Conservation (phyloP, 1,140 invertebrate genomes). For the Sitodiplosis mosellana region DNA sequence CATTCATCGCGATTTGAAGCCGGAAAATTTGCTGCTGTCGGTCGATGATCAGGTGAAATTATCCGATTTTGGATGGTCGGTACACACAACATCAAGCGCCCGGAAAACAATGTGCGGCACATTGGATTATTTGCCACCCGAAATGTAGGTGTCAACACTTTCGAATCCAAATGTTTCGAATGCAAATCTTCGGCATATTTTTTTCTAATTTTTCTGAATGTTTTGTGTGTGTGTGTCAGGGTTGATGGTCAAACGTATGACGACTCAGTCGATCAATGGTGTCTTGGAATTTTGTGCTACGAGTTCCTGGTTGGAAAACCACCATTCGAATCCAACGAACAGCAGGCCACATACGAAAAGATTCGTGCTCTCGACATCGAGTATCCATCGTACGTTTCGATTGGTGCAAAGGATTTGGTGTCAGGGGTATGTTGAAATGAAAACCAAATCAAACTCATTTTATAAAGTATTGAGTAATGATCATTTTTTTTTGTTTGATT, state of each 20-base stretch:
- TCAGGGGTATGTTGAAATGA: conserved; percentile 45
- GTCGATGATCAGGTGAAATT: conserved; percentile 65
- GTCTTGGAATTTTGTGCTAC: conserved; percentile 82
- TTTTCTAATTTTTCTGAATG: too few relatives aligned
- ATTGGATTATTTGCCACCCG: conserved; percentile 81
- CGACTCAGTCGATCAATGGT: conserved; percentile 73
- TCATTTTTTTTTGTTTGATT: conserved; percentile 38
- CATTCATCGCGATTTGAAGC: conserved; percentile 82
- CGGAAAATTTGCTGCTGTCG: conserved; percentile 77
- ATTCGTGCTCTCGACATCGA: conserved; percentile 54
- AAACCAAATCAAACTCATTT: conserved; percentile 2
- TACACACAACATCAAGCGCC: conserved; percentile 70
- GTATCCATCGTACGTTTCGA: conserved; percentile 53
- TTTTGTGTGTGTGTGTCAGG: too few relatives aligned
- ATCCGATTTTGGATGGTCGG: conserved; percentile 90
- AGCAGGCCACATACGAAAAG: conserved; percentile 65
- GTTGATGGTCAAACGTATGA: conserved; percentile 54
- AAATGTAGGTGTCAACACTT: conserved; percentile 55
- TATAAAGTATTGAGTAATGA: conserved; percentile 5
- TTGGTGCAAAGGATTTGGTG: conserved; percentile 68
- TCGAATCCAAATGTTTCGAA: too few relatives aligned
- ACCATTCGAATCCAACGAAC: conserved; percentile 73
- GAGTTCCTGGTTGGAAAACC: conserved; percentile 87
- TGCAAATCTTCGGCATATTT: too few relatives aligned
- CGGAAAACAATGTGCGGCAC: conserved; percentile 85